Conservation (phyloP, 1,140 invertebrate species). For the Temnothorax longispinosus region DNA sequence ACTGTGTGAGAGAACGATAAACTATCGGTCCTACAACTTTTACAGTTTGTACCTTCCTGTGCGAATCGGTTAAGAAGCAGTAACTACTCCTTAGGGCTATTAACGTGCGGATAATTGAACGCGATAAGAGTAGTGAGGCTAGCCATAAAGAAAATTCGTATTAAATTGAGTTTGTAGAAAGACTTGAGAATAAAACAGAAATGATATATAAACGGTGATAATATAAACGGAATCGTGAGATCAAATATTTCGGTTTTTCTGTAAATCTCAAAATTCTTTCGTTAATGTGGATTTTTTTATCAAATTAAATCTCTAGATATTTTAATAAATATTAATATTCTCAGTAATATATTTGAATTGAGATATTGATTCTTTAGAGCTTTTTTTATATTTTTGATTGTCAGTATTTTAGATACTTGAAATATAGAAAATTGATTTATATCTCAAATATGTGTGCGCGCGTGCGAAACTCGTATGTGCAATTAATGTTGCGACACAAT, state of each 20-base stretch:
- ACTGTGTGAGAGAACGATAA: constrained; percentile 42
- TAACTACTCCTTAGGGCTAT: constrained; percentile 7
- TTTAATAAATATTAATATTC: not conserved
- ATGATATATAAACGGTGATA: not conserved
- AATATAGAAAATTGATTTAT: not conserved
- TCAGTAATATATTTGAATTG: not conserved
- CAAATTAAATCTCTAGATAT: not conserved
- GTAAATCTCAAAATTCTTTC: not conserved
- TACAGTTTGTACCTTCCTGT: constrained; percentile 41
- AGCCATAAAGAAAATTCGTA: not conserved
- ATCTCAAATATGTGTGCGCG: not conserved
- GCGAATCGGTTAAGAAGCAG: constrained; percentile 18
- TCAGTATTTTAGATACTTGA: not conserved
- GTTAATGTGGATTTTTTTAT: not conserved
- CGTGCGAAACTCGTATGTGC: not conserved
- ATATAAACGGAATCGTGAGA: not conserved
- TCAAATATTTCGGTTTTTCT: not conserved
- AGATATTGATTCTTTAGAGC: not conserved
- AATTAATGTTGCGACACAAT: constrained; percentile 20
- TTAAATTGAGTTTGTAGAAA: not conserved
- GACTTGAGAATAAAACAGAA: not conserved
- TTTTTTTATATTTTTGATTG: not conserved
- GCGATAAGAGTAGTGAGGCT: constrained; percentile 1
- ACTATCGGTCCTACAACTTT: constrained; percentile 55
- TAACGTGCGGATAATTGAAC: constrained; percentile 40